Percentiles rank a stretch among this genome's conserved stretches.
Evolutionary conservation across 92 coral and sea anemone genomes (phyloP).

Genomic region (Umimayanthus kanabou): DNA sequence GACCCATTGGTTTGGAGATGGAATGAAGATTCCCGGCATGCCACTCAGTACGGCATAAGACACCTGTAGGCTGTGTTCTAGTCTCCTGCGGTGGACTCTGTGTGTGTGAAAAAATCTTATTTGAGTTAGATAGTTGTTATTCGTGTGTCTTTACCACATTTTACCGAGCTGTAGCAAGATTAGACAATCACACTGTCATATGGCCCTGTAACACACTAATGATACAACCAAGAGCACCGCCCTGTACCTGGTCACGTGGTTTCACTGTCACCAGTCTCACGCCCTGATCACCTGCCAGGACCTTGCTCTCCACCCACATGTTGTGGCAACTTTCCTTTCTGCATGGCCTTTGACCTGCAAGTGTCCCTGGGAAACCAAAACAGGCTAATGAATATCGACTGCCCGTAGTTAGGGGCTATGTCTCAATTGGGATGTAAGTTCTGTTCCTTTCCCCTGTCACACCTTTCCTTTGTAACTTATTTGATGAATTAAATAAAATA

Average conservation of each 20-base stretch:
- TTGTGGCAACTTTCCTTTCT: constrained; percentile 24
- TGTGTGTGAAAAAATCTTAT: no score
- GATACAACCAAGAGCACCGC: not conserved
- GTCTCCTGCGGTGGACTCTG: constrained; percentile 25
- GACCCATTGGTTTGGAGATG: constrained; percentile 19
- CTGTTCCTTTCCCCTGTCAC: no score
- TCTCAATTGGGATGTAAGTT: no score
- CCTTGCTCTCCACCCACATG: constrained; percentile 30
- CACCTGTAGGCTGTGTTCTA: not conserved
- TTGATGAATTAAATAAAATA: no score
- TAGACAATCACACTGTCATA: no score
- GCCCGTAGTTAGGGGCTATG: no score
- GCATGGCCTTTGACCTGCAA: constrained; percentile 19
- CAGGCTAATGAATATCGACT: not conserved
- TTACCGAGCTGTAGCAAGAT: no score
- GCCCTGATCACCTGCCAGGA: constrained; percentile 49
- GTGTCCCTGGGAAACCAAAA: constrained; percentile 8
- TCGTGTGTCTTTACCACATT: no score
- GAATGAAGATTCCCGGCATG: constrained; percentile 30
- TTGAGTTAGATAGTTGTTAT: no score
- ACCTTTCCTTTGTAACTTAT: no score
- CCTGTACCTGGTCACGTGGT: constrained; percentile 70
- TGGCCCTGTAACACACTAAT: not conserved
- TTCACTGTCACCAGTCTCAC: constrained; percentile 76
- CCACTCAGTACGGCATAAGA: constrained; percentile 9